Conservation (phyloP, 1,140 invertebrate genomes). For the Metopolophium dirhodum region DNA sequence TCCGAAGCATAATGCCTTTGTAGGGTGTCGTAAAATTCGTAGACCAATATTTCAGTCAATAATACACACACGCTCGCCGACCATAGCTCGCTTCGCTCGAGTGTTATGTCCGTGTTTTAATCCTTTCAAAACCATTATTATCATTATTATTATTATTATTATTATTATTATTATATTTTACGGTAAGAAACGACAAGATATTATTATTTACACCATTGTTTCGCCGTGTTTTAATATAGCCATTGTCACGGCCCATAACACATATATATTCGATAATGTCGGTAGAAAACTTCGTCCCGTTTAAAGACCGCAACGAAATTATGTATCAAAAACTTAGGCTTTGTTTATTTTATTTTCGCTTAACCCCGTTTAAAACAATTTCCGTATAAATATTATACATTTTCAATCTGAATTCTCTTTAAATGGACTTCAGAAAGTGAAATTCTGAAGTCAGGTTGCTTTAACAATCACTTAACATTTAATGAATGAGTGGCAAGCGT, state of each 20-base stretch:
- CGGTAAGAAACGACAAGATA: neutral
- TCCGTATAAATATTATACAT: neutral
- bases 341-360: neutral
- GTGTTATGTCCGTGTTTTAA: neutral
- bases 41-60: neutral
- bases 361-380: neutral
- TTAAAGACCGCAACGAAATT: neutral
- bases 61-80: neutral
- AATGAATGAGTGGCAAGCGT: neutral
- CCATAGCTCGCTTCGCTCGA: neutral
- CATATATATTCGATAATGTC: neutral
- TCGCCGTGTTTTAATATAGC: neutral
- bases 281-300: neutral
- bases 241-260: neutral
- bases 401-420: neutral
- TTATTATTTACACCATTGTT: slow-evolving; percentile 8
- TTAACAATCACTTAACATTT: neutral
- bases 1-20: neutral
- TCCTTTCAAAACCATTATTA: neutral
- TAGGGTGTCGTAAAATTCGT: neutral
- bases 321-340: neutral
- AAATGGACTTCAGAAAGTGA: neutral
- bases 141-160: neutral
- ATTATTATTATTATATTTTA: neutral
- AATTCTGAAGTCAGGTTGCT: neutral